Percentiles rank a stretch among this genome's conserved stretches.
Conservation (phyloP, 2,113 vertebrate genomes). For the Bubo blakistoni region DNA sequence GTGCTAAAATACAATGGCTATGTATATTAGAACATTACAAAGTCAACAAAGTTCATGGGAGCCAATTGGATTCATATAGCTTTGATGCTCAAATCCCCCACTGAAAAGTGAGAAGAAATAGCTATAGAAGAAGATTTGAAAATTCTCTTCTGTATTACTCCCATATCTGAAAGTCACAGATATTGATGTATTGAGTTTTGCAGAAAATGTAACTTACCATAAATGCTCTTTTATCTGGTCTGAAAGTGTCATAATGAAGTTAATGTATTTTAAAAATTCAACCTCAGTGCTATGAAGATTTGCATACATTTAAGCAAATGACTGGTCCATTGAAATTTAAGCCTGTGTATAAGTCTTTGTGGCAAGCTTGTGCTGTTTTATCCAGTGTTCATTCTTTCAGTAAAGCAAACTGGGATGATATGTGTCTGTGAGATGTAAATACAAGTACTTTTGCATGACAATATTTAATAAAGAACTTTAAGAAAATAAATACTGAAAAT, state of each 20-base stretch:
- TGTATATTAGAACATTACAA: not conserved
- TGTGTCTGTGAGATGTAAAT: not conserved
- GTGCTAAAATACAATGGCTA: not conserved
- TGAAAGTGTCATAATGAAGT: not conserved
- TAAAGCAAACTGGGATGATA: not conserved
- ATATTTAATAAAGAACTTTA: not conserved
- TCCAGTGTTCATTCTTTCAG: conserved; percentile 8
- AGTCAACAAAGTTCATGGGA: not conserved
- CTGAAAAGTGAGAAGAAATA: not conserved
- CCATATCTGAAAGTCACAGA: not conserved
- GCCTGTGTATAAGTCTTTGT: not conserved
- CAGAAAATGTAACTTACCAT: not conserved
- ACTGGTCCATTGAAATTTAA: conserved; percentile 6
- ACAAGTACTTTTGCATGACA: not conserved
- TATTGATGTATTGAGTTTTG: not conserved
- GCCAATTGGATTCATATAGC: not conserved
- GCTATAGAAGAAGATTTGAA: not conserved
- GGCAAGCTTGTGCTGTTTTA: not conserved
- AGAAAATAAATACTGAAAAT: not conserved
- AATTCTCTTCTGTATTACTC: not conserved
- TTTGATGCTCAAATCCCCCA: not conserved
- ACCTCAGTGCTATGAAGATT: not conserved
- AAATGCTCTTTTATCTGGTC: not conserved
- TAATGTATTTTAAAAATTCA: not conserved
- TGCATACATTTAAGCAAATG: not conserved